Base-by-base conservation (phyloP, 1,140 invertebrate species). In the Euglossa dilemma region DNA sequence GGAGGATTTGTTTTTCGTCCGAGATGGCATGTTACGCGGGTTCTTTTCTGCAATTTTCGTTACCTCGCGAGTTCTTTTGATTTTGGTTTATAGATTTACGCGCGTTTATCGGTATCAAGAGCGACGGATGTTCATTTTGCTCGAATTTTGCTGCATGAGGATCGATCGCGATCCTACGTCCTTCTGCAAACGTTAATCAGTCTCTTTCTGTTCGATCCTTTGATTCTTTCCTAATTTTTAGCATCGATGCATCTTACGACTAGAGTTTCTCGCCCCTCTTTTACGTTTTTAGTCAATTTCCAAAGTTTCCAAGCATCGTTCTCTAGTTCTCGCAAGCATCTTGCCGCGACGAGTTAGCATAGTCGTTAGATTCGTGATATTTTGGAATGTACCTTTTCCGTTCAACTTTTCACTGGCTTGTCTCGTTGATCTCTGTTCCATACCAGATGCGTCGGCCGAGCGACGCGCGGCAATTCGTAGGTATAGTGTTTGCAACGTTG, bases 401-500 rank as follows among this genome's bases (percentile, higher is more conserved):
- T 61, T 61, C 14, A 52, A 70, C 2, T 71, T 54, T n/a, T 54
- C 54, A 47, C 20, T 63, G 16, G 56, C 73, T 83, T 81, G 45
- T 14, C 36, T 36, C 25, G 61, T 36, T 23, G 43, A 61, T 28
- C 25, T 52, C 6, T 69, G 61, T 69, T 59, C 52, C 18, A 5
- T 56, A 25, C 14, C 25, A 76, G 64, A 14, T 67, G 18, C 23
- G n/a, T 20, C 73, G 18, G 11, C 52, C 11, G 36, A 50, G 20
- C 61, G 50, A 80, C n/a, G n/a, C 25, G 28, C 36, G 16, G 61
- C 18, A 16, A 52, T 52, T 14, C 50, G 45, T 76, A 64, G 74
- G 63, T 23, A 28, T 20, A 54, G 28, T 56, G 57, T 47, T 25
- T 57, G 45, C 61, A 76, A 76, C 25, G 71, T 82, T n/a, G 73